Evolutionary conservation across 2,888 invertebrate species (phyloP), one percentile per base, ranked within the genome.

Genomic region (Galeopsomyia nigrocyanea): DNA sequence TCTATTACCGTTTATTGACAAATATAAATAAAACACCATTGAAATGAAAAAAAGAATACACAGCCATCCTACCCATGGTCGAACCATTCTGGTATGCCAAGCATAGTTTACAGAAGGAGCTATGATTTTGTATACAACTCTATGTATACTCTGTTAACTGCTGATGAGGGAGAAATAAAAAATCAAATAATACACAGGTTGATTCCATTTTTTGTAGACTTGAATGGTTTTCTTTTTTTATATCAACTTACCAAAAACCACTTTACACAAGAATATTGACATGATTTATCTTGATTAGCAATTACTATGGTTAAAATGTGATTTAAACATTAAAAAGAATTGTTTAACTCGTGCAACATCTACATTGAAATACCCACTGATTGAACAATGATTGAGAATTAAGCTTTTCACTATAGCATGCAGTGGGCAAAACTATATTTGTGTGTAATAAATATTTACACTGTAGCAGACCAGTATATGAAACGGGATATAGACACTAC

Each of bases 21-120:
- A 77, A 77, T 83, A 85, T 53, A 84, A 71, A 61, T 81, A 81
- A 73, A 82, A 77, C 22, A 83, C 71, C 55, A 79, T 77, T 14
- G 81, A 81, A 61, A 81, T 75, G 39, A 82, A 63, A 58, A 84
- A 66, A 56, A 83, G 71, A 47, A 78, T 75, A 58, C 83, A 75
- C 46, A 85, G 75, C 78, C 80, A 84, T 78, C 82, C 81, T 81
- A 84, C 76, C 83, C 84, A 85, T 80, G 81, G 79, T 83, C 84
- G 82, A 82, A 81, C 80, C 85, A 85, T 82, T 80, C 79, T 76
- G 76, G 79, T 78, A 65, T 80, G 77, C 69, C 77, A 78, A 57
- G 79, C 83, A 84, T 83, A 77, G 79, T 84, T 84, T 75, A 77
- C 68, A 73, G 78, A 75, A 75, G 80, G 77, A 61, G 76, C 70